Conservation (phyloP, 1,140 invertebrate species). For the Galleria mellonella region DNA sequence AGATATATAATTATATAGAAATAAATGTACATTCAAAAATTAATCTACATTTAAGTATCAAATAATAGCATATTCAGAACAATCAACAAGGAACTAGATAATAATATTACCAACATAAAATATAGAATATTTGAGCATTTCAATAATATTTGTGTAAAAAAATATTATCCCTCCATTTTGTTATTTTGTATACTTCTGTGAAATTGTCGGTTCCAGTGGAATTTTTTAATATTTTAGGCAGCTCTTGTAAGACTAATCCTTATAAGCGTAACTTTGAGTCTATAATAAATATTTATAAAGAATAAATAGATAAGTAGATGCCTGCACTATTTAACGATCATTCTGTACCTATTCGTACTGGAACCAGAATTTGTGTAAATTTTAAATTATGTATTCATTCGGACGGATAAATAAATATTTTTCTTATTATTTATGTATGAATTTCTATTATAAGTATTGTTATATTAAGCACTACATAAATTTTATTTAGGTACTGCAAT, state of each 20-base stretch:
- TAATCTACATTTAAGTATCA: conserved; percentile 40
- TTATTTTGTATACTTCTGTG: conserved; percentile 31
- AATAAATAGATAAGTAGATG: too few relatives aligned
- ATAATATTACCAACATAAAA: conserved; percentile 70
- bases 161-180: conserved; percentile 45
- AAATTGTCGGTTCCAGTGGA: conserved; percentile 15
- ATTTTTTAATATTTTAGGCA: background rate
- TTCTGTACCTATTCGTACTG: too few relatives aligned
- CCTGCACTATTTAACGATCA: too few relatives aligned
- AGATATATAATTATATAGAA: conserved; percentile 37
- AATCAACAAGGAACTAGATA: conserved; percentile 60
- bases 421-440: too few relatives aligned
- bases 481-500: too few relatives aligned
- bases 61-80: conserved; percentile 51
- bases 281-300: too few relatives aligned
- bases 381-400: conserved; percentile 1
- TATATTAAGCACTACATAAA: too few relatives aligned
- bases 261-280: too few relatives aligned
- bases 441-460: too few relatives aligned
- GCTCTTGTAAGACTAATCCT: too few relatives aligned
- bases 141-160: conserved; percentile 66
- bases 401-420: background rate
- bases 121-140: conserved; percentile 69
- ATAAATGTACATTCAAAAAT: conserved; percentile 35
- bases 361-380: too few relatives aligned